Base-by-base conservation (phyloP, 2,113 vertebrate species). In the Nothoprocta pentlandii region DNA sequence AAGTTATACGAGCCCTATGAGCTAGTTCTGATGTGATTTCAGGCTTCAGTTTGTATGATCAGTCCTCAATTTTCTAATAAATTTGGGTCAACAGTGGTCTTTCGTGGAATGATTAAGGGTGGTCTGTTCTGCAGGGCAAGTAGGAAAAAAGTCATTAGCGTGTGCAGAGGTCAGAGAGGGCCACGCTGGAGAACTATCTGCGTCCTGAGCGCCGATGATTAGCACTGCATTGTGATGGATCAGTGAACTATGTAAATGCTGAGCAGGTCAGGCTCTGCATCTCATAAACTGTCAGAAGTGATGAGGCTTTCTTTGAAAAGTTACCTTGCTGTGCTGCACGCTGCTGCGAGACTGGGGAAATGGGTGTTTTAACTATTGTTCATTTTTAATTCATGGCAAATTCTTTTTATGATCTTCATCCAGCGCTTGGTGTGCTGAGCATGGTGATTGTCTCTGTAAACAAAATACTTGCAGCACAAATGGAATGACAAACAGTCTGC, bases 371-470 rank as follows among this genome's bases (percentile, higher is more conserved):
- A 90, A 84, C 56, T 67, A 58, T 75, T 66, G 76, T 86, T 95
- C 85, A 83, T 95, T 95, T 92, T 92, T 93, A 97, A 96, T 93
- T 94, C 86, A 91, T 92, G 71, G 66, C 91, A 92, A 93, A 85
- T 87, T 91, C 74, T 54, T 71, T 85, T 82, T 76, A 74, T 70
- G 87, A 91, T 94, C 80, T 89, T 81, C 44, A 56, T 53, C n/a
- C 80, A 41, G 80, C 46, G 23, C 58, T 69, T 28, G 10, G 70
- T 85, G 91, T 85, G 78, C 95, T 82, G 89, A 94, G 77, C 47
- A 3, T 21, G 25, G 69, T 3, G 77, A 87, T 89, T 89, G 80
- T 22, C 69, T 78, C 86, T 86, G 86, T 95, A 94, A 95, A 94
- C 88, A 95, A 93, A 94, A 84, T 19, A 47, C 36, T 83, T 42